A percentile compares a stretch with the other conserved stretches of the same genome.
Conservation (phyloP, 2,888 invertebrate species). For the Macrophya annulata region DNA sequence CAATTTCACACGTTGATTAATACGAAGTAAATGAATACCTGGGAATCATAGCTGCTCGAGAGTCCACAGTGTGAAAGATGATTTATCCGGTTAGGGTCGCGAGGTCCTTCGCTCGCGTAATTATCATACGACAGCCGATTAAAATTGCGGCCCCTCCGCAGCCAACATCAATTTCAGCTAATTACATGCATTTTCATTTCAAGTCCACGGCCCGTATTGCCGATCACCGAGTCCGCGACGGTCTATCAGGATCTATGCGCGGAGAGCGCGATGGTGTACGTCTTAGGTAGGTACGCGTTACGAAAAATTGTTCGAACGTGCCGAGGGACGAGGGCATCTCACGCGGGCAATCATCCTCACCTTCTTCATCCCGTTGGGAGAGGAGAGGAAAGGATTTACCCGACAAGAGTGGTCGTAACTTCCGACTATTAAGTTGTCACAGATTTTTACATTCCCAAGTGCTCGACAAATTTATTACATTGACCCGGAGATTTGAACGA, state of each 20-base stretch:
- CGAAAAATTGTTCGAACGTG: slow-evolving; percentile 73
- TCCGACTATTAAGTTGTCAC: slow-evolving; percentile 58
- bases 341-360: slow-evolving; percentile 46
- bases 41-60: slow-evolving; percentile 70
- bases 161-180: slow-evolving; percentile 77
- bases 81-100: slow-evolving; percentile 77
- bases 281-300: slow-evolving; percentile 45
- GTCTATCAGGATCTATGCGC: slow-evolving; percentile 56
- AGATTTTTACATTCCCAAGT: slow-evolving; percentile 22
- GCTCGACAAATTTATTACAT: slow-evolving; percentile 24
- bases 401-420: slow-evolving; percentile 66
- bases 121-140: slow-evolving; percentile 79
- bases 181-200: slow-evolving; percentile 78
- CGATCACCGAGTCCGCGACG: slow-evolving; percentile 41
- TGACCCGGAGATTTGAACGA: slow-evolving; percentile 29
- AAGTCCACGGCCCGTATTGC: slow-evolving; percentile 67
- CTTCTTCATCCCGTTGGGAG: slow-evolving; percentile 9
- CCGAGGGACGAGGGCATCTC: slow-evolving; percentile 59
- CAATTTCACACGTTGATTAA: slow-evolving; percentile 78
- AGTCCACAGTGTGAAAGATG: slow-evolving; percentile 66
- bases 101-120: slow-evolving; percentile 74
- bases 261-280: slow-evolving; percentile 40
- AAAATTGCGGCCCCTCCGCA: slow-evolving; percentile 74
- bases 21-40: slow-evolving; percentile 77
- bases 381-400: slow-evolving; percentile 57